These are phyloP conservation scores for Opisthograptis luteolata DNA, from an alignment of 2,888 invertebrate genomes.

Conservation along the genomic window DNA sequence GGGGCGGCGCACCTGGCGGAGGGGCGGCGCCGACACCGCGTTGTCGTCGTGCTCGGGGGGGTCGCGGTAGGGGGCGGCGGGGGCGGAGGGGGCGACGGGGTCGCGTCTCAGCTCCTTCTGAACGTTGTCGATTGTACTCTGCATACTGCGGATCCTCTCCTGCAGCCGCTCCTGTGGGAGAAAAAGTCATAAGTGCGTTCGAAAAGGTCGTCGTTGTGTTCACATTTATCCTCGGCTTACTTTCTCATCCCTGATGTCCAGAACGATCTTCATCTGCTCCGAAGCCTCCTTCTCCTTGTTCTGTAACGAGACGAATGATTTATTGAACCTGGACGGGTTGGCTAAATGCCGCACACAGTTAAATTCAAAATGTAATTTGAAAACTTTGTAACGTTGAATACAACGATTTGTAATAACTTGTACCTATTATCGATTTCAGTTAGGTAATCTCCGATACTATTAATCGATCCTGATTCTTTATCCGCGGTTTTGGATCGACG, in stretches of 20 bases:
- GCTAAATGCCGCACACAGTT: too few relatives aligned
- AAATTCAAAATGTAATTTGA: too few relatives aligned
- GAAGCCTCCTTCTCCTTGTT: conserved; percentile 56
- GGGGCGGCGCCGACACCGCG: conserved; percentile 5
- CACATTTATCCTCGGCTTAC: conserved; percentile 43
- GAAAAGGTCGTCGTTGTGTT: too few relatives aligned
- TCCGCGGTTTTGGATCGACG: too few relatives aligned
- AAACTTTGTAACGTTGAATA: too few relatives aligned
- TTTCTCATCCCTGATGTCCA: conserved; percentile 60
- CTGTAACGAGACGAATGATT: conserved; percentile 36
- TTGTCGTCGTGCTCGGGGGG: conserved; percentile 27
- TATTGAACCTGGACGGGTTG: too few relatives aligned
- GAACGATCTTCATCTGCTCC: conserved; percentile 54
- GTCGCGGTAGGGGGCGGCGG: conserved; percentile 36
- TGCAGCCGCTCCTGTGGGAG: conserved; percentile 56
- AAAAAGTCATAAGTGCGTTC: not conserved
- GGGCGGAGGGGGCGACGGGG: conserved; percentile 30
- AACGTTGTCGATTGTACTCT: conserved; percentile 64
- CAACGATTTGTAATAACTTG: too few relatives aligned
- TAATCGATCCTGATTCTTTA: too few relatives aligned
- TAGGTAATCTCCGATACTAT: too few relatives aligned
- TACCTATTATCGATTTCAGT: too few relatives aligned
- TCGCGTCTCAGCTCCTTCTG: conserved; percentile 62
- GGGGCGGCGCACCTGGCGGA: not conserved
- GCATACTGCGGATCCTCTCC: conserved; percentile 57